phyloP scores from a whole-genome alignment of 2,113 vertebrate species.

The Oncorhynchus tshawytscha region DNA sequence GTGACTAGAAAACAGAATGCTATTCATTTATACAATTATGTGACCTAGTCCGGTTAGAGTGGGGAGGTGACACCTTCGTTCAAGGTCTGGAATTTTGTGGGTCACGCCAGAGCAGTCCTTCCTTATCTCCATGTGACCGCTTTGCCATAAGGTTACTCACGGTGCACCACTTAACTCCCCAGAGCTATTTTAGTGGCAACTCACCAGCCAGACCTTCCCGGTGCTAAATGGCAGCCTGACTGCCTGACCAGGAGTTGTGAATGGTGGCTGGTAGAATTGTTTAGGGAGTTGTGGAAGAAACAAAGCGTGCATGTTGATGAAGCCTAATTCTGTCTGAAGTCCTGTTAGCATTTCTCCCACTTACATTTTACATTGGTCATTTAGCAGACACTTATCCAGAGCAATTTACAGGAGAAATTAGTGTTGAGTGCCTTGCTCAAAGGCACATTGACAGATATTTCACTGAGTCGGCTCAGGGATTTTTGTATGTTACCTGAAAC shows the following conservation, averaged over 20 bases:
- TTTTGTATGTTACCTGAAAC: too few species aligned
- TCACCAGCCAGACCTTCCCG: constrained; percentile 41
- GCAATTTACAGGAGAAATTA: too few species aligned
- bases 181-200: constrained; percentile 51
- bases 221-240: constrained; percentile 31
- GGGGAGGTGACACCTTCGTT: background rate
- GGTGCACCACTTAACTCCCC: constrained; percentile 58
- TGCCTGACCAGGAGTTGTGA: constrained; percentile 39
- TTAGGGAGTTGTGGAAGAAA: constrained; percentile 42
- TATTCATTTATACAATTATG: background rate
- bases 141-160: constrained; percentile 51
- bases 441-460: too few species aligned
- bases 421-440: too few species aligned
- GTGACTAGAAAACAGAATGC: too few species aligned
- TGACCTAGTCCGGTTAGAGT: too few species aligned
- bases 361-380: background rate
- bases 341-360: constrained; percentile 32
- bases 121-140: constrained; percentile 33
- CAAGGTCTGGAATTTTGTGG: background rate
- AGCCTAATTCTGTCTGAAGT: constrained; percentile 37
- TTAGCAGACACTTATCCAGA: too few species aligned
- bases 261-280: constrained; percentile 36
- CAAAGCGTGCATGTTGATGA: constrained; percentile 32
- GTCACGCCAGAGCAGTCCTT: constrained; percentile 15
- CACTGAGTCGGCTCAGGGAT: too few species aligned